A percentile compares a stretch with the other conserved stretches of the same genome.
Evolutionary conservation across 2,797 vertebrate genomes (phyloP).

Genomic region (Scyliorhinus canicula): DNA sequence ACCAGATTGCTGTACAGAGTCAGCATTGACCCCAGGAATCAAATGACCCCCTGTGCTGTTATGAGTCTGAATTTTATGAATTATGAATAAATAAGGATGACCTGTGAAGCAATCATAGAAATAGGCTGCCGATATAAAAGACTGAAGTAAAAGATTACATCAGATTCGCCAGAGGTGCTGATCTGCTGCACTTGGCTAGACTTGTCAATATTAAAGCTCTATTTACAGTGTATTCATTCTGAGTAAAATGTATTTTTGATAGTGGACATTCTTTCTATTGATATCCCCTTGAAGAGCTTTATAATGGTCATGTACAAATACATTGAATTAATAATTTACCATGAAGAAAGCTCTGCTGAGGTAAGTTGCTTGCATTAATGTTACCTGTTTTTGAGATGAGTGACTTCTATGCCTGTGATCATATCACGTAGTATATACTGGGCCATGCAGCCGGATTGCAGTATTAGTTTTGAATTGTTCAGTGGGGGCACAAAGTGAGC

Average conservation of each 20-base stretch:
- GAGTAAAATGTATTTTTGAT: background rate
- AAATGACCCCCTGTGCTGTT: no score
- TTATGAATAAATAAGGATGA: background rate
- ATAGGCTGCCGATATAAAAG: background rate
- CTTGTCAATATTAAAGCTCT: background rate
- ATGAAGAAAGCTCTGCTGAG: no score
- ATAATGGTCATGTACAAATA: no score
- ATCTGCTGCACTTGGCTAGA: background rate
- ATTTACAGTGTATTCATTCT: background rate
- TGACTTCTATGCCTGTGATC: background rate
- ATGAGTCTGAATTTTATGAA: background rate
- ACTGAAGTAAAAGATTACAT: background rate
- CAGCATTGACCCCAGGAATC: no score
- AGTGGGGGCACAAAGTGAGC: background rate
- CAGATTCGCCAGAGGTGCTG: background rate
- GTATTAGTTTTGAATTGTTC: background rate
- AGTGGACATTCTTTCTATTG: no score
- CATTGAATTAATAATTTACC: no score
- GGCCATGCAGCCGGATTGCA: background rate
- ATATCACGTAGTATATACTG: background rate
- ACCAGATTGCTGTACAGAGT: no score
- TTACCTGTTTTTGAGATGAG: no score
- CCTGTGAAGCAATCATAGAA: background rate
- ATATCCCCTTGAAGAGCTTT: no score
- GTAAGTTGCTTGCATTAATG: no score